Evolutionary conservation across 35 echinoderm and acorn worm genomes (phyloP).

Genomic region (Lytechinus pictus): DNA sequence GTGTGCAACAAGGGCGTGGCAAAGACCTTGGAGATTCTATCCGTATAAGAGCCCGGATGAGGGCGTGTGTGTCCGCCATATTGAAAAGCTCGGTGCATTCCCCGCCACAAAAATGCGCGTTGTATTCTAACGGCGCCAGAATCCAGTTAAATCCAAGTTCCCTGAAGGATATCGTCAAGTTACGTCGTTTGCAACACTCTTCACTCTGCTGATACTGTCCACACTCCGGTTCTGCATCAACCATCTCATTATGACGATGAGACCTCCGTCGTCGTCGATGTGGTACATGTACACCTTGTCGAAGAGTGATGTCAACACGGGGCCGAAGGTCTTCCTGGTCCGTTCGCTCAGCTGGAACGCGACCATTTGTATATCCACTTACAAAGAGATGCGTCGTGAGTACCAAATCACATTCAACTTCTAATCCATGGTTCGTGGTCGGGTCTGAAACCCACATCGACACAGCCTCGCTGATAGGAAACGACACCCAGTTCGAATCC

Average conservation of each 20-base stretch:
- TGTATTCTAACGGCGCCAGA: slow-evolving; percentile 71
- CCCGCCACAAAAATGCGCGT: slow-evolving; percentile 75
- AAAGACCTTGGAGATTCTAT: neutral
- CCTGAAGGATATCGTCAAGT: slow-evolving; percentile 64
- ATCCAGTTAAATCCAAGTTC: slow-evolving; percentile 84
- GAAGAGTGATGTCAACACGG: neutral
- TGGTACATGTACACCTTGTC: neutral
- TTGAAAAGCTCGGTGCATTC: slow-evolving; percentile 60
- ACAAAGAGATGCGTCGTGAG: neutral
- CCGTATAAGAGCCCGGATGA: neutral
- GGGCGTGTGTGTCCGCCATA: slow-evolving; percentile 18
- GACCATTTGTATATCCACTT: neutral
- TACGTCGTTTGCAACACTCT: slow-evolving; percentile 53
- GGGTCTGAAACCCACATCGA: slow-evolving; percentile 20
- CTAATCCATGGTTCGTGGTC: slow-evolving; percentile 14
- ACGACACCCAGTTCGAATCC: neutral
- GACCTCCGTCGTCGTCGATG: neutral
- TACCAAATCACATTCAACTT: neutral
- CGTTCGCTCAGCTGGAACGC: neutral
- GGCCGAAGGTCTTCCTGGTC: neutral
- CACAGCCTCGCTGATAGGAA: neutral
- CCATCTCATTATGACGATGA: neutral
- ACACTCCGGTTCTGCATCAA: neutral
- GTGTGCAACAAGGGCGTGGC: neutral
- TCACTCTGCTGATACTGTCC: neutral